These are phyloP conservation scores for Globia sparganii DNA, from an alignment of 2,888 invertebrate genomes.

Conservation along the genomic window DNA sequence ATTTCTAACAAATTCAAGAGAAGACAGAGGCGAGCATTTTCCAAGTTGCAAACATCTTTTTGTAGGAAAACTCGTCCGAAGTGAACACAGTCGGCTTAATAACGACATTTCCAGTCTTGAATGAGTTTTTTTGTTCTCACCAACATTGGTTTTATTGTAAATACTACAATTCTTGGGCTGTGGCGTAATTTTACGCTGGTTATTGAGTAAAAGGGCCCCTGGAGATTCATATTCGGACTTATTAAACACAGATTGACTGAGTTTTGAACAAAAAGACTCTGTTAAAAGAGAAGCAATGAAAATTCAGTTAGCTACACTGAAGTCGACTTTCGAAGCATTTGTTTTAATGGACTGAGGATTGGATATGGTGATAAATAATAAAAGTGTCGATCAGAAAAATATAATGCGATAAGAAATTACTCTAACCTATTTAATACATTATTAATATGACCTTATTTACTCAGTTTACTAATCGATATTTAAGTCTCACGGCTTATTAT, in stretches of 20 bases:
- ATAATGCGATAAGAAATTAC: not conserved
- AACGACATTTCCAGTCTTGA: conserved; percentile 64
- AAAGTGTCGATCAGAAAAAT: conserved; percentile 1
- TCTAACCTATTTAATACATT: conserved; percentile 5
- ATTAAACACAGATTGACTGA: conserved; percentile 46
- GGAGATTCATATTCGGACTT: conserved; percentile 46
- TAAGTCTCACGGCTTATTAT: not conserved
- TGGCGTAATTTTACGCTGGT: conserved; percentile 49
- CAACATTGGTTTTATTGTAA: conserved; percentile 62
- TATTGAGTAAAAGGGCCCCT: conserved; percentile 40
- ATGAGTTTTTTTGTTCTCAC: conserved; percentile 56
- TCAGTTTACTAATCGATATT: conserved; percentile 4
- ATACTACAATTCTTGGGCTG: conserved; percentile 54
- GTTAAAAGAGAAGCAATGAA: conserved; percentile 9
- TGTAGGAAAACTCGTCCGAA: conserved; percentile 47
- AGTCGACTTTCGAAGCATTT: not conserved
- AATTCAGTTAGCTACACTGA: not conserved
- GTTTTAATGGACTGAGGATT: not conserved
- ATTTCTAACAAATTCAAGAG: conserved; percentile 56
- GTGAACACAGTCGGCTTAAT: conserved; percentile 61
- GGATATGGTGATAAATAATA: not conserved
- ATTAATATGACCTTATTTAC: conserved; percentile 25
- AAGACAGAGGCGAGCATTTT: conserved; percentile 54
- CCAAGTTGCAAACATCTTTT: conserved; percentile 62
- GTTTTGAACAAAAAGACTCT: conserved; percentile 33